Evolutionary conservation across 1,140 invertebrate genomes (phyloP).

Genomic region (Bradysia coprophila): DNA sequence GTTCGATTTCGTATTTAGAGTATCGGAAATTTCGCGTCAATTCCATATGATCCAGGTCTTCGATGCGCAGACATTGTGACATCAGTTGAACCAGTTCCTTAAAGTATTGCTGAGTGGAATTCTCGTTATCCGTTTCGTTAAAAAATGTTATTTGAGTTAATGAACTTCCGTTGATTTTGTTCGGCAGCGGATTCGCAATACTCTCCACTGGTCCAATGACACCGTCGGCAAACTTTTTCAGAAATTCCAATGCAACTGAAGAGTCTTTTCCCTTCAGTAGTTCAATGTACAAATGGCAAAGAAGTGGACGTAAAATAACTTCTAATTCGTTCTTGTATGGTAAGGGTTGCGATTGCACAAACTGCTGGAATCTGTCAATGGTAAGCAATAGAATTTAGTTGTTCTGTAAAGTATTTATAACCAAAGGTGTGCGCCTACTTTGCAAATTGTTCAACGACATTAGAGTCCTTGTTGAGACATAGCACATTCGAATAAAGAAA

Average conservation of each 20-base stretch:
- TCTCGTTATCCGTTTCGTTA: constrained; percentile 15
- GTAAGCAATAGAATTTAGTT: too few relatives aligned
- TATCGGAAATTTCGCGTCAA: constrained; percentile 18
- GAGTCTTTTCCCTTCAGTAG: constrained; percentile 50
- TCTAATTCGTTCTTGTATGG: constrained; percentile 36
- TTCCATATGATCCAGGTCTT: constrained; percentile 13
- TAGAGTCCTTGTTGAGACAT: constrained; percentile 34
- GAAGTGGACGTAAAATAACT: constrained; percentile 43
- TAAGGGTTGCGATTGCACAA: constrained; percentile 16
- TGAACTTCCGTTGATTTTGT: constrained; percentile 26
- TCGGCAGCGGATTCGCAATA: constrained; percentile 22
- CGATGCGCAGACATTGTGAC: constrained; percentile 15
- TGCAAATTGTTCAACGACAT: constrained; percentile 30
- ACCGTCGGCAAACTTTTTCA: constrained; percentile 33
- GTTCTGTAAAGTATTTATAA: not conserved
- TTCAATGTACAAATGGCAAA: constrained; percentile 58
- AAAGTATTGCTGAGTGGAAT: constrained; percentile 14
- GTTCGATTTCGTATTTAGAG: constrained; percentile 43
- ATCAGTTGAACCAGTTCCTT: constrained; percentile 19
- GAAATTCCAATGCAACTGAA: constrained; percentile 42
- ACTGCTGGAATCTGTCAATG: constrained; percentile 19
- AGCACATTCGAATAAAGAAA: constrained; percentile 22
- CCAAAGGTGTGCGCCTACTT: constrained; percentile 15
- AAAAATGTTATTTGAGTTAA: constrained; percentile 30
- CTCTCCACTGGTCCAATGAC: constrained; percentile 26